Evolutionary conservation across 2,113 vertebrate genomes (phyloP), one percentile per base, ranked within the genome.

Genomic region (Mormoops blainvillei): DNA sequence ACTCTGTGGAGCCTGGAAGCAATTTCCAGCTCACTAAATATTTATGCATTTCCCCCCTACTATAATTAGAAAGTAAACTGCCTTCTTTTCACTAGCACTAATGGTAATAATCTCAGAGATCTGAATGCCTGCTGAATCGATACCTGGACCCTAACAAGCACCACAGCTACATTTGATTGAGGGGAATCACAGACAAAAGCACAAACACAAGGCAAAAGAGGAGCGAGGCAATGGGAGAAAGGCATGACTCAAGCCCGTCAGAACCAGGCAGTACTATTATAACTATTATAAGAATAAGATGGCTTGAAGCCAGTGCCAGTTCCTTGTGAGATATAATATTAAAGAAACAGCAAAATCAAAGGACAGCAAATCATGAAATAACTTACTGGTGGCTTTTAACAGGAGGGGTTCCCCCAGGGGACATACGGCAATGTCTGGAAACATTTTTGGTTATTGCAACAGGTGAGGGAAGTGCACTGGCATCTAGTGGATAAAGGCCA

Each of bases 21-120:
- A 95, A 98, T 95, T 92, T 81, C 87, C 94, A 95, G 65, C 93
- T 77, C 97, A 85, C 97, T 96, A 97, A 98, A 96, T 28, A 96
- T 83, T 70, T 78, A 82, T 45, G 43, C 86, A 90, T 58, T 74
- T 95, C 67, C 89, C 85, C 91, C 82, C 48, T 81, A 84, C 85
- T 93, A 98, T 96, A 97, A 98, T 52, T 94, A 97, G 91, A 94
- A 93, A 82, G 97, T 65, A 98, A 98, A 97, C 5, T 98, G 92
- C 63, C 67, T 97, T 98, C 97, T 97, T 95, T 96, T 98, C 71
- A 96, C 84, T 71, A 97, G 87, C n/a, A 87, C 0, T 94, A 91
- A 96, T 68, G 84, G 52, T 48, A 91, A 84, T 97, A 85, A 97
- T 96, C 61, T 93, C 78, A 94, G 65, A 90, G 96, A 91, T 88